Percentiles rank a stretch among this genome's conserved stretches.
These are phyloP conservation scores for Thecocarcelia acutangulata DNA, from an alignment of 2,888 invertebrate genomes.

Conservation along the genomic window DNA sequence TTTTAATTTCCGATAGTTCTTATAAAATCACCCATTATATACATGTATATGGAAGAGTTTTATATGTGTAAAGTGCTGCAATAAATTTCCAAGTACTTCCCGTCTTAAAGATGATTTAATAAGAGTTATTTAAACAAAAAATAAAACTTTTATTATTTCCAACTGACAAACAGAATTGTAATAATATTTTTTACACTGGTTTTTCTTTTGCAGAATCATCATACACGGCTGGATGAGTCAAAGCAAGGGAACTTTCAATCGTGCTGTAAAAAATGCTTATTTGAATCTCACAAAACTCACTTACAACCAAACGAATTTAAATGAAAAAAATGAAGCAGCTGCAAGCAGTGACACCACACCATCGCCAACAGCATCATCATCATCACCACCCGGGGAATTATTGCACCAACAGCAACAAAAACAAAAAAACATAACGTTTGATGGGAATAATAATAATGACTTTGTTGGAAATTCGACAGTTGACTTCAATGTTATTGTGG, in stretches of 20 bases:
- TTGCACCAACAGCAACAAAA: neutral
- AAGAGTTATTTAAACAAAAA: conserved; percentile 1
- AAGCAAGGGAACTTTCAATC: conserved; percentile 78
- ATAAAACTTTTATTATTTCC: neutral
- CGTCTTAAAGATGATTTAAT: conserved; percentile 3
- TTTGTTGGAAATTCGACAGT: conserved; percentile 36
- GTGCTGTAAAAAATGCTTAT: conserved; percentile 79
- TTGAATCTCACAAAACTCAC: conserved; percentile 72
- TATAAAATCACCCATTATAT: too few species aligned
- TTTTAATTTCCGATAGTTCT: too few species aligned
- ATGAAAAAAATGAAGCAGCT: conserved; percentile 12
- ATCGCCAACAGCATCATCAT: conserved; percentile 1
- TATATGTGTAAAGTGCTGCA: conserved; percentile 46
- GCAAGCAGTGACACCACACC: conserved; percentile 45
- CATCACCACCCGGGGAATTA: conserved; percentile 12
- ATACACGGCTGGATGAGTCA: conserved; percentile 81
- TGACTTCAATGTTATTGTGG: conserved; percentile 79
- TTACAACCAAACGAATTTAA: conserved; percentile 2
- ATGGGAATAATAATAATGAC: conserved; percentile 14
- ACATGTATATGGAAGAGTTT: conserved; percentile 17
- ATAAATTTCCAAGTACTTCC: conserved; percentile 34
- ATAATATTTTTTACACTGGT: conserved; percentile 9
- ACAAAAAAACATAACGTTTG: neutral
- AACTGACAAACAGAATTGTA: conserved; percentile 13
- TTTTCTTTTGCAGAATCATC: conserved; percentile 75